Percentiles rank a stretch among this genome's conserved stretches.
These are phyloP conservation scores for Xiphorhynchus erythropygius DNA, from an alignment of 2,797 vertebrate species.

Conservation along the genomic window DNA sequence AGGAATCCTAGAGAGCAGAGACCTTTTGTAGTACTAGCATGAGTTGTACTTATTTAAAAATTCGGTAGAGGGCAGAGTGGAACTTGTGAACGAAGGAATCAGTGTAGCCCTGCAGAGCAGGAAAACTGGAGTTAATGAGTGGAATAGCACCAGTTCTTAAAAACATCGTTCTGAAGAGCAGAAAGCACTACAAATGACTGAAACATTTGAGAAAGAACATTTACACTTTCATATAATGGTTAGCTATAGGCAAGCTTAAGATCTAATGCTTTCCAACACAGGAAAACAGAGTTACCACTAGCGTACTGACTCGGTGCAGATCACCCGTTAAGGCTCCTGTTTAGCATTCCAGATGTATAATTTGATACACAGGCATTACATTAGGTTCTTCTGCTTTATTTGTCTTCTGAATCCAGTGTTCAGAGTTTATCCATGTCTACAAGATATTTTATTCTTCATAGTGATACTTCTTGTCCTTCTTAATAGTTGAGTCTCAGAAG, in stretches of 20 bases:
- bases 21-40: background rate
- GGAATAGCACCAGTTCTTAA: background rate
- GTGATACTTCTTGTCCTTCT: background rate
- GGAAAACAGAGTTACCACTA: background rate
- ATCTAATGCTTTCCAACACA: background rate
- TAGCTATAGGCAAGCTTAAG: background rate
- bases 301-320: background rate
- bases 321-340: background rate
- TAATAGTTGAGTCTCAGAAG: background rate
- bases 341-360: background rate
- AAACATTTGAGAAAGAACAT: background rate
- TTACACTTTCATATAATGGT: background rate
- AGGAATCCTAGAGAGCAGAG: fast-evolving
- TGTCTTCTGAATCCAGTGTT: background rate
- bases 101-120: fast-evolving
- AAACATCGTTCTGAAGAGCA: background rate
- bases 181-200: background rate
- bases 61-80: conserved; percentile 61
- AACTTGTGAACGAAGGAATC: conserved; percentile 6
- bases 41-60: background rate
- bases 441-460: background rate
- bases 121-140: background rate
- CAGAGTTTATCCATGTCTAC: background rate
- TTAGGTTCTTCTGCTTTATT: background rate
- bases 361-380: background rate